Base-by-base conservation (phyloP, 2,888 invertebrate genomes). In the Cerastis rubricosa region DNA sequence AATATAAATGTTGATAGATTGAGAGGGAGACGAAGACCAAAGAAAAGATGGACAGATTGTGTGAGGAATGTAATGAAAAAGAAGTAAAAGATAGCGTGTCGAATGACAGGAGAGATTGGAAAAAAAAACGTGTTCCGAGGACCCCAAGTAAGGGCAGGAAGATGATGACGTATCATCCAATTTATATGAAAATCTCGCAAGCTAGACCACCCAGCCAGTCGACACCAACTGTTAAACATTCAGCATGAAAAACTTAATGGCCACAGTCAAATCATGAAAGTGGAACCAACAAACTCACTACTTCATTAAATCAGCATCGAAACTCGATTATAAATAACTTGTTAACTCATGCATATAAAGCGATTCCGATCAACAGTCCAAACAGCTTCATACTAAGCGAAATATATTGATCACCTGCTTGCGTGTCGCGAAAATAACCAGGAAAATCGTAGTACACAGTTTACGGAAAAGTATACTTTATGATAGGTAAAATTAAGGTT, bases 371-470 rank as follows among this genome's bases (percentile, higher is more conserved):
- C 72, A 43, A 83, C 77, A 61, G 1, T 29, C 25, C 19, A 47
- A 80, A 83, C 73, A 49, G 72, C 74, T 88, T 85, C 54, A 81
- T 78, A 76, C 64, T 43, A 61, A 69, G 66, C 73, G 22, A 82
- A 78, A 78, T 80, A 76, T 80, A 86, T 83, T 67, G 78, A 84
- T 85, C 83, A 88, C 76, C 77, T 84, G 81, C 65, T 83, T 65
- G 83, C 82, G 78, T 76, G 79, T 29, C 73, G 74, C 64, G n/a
- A 73, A 84, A 81, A 76, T 74, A 76, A 76, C 45, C 65, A n/a
- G 17, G 40, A 35, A 73, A 74, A 59, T 35, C n/a, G 35, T 35
- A 47, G 35, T 49, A 49, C 7, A 71, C 8, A 25, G 12, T 66
- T 70, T 40, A 70, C 43, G 17, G 71, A 63, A 83, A 81, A 75